phyloP scores from a whole-genome alignment of 2,888 invertebrate species.

The Laspeyria flexula region DNA sequence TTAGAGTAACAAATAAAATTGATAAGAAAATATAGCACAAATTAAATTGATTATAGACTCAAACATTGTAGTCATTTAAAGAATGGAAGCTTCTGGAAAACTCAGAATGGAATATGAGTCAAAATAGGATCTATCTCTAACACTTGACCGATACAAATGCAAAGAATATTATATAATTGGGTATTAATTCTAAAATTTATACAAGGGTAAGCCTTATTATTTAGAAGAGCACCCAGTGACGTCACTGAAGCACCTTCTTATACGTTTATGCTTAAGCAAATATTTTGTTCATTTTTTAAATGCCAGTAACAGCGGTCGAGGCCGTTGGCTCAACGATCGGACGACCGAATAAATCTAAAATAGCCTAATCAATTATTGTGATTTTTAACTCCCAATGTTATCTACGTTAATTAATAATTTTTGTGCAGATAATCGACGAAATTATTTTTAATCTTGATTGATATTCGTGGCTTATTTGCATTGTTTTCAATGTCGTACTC shows the following conservation, averaged over 20 bases:
- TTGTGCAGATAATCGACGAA: not conserved
- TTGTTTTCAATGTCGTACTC: no score
- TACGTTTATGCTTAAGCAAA: slow-evolving; percentile 47
- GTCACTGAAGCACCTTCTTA: slow-evolving; percentile 67
- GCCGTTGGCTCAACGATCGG: slow-evolving; percentile 6
- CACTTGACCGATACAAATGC: slow-evolving; percentile 29
- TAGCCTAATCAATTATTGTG: slow-evolving; percentile 18
- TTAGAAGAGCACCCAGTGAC: slow-evolving; percentile 67
- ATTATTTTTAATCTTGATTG: not conserved
- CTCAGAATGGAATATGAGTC: not conserved
- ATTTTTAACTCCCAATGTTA: not conserved
- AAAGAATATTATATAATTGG: slow-evolving; percentile 33
- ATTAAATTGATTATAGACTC: slow-evolving; percentile 20
- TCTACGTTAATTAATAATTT: not conserved
- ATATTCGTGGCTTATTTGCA: not conserved
- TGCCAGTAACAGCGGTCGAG: slow-evolving; percentile 27
- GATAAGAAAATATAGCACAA: slow-evolving; percentile 37
- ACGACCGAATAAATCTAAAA: slow-evolving; percentile 8
- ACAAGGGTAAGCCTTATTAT: slow-evolving; percentile 62
- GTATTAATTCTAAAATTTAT: slow-evolving; percentile 52
- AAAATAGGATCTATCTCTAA: slow-evolving; percentile 18
- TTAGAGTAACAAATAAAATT: slow-evolving; percentile 51
- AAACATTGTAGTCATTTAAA: slow-evolving; percentile 9
- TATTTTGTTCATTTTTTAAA: slow-evolving; percentile 35
- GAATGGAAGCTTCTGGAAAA: slow-evolving; percentile 9